Conservation (phyloP, 1,140 invertebrate species). For the Harlomillsia oculata region DNA sequence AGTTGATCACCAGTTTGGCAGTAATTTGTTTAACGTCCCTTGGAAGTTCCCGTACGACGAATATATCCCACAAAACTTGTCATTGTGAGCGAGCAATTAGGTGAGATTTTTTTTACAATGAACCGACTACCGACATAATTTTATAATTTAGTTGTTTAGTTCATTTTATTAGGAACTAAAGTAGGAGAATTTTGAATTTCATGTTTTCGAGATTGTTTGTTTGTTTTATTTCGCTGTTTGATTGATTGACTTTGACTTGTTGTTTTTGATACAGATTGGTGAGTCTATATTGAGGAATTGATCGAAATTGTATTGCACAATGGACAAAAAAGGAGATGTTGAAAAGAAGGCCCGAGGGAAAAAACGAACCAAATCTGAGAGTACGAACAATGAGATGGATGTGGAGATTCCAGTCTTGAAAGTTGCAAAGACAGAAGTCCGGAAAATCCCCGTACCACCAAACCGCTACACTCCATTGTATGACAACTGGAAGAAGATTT, state of each 20-base stretch:
- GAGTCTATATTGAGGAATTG: not conserved
- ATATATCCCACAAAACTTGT: no score
- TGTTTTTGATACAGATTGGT: not conserved
- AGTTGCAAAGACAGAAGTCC: constrained; percentile 39
- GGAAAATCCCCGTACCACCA: constrained; percentile 55
- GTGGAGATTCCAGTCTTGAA: constrained; percentile 9
- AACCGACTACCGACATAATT: no score
- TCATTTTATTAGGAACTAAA: no score
- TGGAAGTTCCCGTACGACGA: no score
- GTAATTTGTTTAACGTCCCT: no score
- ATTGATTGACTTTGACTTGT: not conserved
- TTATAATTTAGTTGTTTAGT: no score
- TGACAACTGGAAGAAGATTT: constrained; percentile 95
- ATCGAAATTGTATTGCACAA: not conserved
- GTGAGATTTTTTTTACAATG: no score
- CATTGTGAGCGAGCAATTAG: no score
- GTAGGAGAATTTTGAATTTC: no score
- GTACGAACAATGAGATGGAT: constrained; percentile 12
- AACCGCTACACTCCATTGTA: constrained; percentile 85
- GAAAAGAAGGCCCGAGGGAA: constrained; percentile 2
- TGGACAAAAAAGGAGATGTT: not conserved
- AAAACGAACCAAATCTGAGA: constrained; percentile 1
- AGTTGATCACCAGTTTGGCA: no score
- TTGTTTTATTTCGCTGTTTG: no score
- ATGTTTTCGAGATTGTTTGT: no score